Evolutionary conservation across 2,797 vertebrate genomes (phyloP).

Genomic region (Darevskia nairensis): DNA sequence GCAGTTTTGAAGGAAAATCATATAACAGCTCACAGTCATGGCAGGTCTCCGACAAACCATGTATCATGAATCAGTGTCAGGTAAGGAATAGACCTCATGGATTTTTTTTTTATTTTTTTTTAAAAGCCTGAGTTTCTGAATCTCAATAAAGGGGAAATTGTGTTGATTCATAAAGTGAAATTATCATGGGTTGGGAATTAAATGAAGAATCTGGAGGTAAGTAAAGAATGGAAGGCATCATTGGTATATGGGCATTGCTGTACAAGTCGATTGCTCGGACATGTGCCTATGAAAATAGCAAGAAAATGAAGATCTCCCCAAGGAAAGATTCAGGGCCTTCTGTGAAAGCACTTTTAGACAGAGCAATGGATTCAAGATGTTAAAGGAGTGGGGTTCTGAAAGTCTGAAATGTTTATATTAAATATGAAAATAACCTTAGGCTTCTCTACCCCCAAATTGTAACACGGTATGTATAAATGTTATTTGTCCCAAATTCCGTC

Average conservation of each 20-base stretch:
- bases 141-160: not conserved
- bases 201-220: constrained; percentile 5
- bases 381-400: constrained; percentile 50
- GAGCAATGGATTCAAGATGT: constrained; percentile 55
- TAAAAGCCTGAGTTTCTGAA: constrained; percentile 8
- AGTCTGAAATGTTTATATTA: constrained; percentile 48
- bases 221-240: constrained; percentile 9
- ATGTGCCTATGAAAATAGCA: constrained; percentile 44
- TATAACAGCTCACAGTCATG: constrained; percentile 95
- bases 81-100: constrained; percentile 75
- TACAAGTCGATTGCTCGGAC: constrained; percentile 12
- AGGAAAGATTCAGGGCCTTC: constrained; percentile 56
- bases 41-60: constrained; percentile 86
- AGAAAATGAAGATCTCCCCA: constrained; percentile 50
- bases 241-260: not conserved
- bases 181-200: not conserved
- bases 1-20: constrained; percentile 85
- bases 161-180: constrained; percentile 16
- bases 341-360: constrained; percentile 52
- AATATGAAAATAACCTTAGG: constrained; percentile 5
- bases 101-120: accelerated
- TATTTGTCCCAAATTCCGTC: constrained; percentile 17
- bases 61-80: constrained; percentile 89
- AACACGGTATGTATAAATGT: not conserved
- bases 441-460: not conserved